Conservation (phyloP, 2,888 invertebrate species). For the Beris morrisii region DNA sequence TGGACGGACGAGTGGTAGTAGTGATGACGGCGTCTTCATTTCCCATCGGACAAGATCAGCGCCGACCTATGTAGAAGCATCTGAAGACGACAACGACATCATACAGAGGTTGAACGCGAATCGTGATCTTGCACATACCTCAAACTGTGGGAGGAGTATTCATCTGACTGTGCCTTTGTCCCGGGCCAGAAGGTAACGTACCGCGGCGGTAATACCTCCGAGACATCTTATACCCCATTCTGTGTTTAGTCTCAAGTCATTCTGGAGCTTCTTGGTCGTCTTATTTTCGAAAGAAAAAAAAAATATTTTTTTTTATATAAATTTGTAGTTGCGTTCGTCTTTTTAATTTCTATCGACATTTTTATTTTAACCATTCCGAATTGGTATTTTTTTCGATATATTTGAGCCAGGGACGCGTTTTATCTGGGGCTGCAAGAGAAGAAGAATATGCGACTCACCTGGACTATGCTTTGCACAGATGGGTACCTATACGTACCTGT, state of each 20-base stretch:
- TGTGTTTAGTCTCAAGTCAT: no score
- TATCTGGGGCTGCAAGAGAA: no score
- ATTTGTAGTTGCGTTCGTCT: constrained; percentile 13
- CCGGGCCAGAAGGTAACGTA: constrained; percentile 4
- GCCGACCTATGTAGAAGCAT: constrained; percentile 21
- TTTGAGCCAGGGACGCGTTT: no score
- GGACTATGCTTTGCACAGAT: neutral
- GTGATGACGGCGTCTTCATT: constrained; percentile 34
- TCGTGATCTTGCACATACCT: constrained; percentile 36
- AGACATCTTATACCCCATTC: no score
- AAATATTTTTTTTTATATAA: neutral
- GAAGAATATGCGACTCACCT: constrained; percentile 5
- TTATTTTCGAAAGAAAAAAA: no score
- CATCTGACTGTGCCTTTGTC: constrained; percentile 30
- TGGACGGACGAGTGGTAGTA: constrained; percentile 17
- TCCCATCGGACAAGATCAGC: constrained; percentile 32
- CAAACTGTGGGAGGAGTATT: constrained; percentile 36
- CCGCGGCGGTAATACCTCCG: no score
- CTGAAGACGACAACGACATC: constrained; percentile 25
- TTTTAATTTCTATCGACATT: constrained; percentile 31
- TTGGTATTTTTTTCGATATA: constrained; percentile 23
- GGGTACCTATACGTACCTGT: no score
- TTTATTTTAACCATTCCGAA: constrained; percentile 33
- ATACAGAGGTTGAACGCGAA: constrained; percentile 29
- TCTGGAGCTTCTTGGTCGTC: no score